phyloP scores from a whole-genome alignment of 2,888 invertebrate species.

The Boloria selene region DNA sequence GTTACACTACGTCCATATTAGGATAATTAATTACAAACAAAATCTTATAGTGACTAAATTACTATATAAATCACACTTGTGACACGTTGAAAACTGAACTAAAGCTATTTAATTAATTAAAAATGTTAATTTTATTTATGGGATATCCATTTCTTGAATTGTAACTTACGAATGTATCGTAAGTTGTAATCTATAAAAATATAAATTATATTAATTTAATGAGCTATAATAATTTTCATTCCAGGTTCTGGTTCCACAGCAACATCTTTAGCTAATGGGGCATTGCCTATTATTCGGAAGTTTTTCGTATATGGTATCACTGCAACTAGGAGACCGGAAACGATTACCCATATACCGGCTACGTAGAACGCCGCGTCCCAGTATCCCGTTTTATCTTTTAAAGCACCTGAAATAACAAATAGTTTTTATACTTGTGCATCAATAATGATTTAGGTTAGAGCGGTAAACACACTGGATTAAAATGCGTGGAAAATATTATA shows the following conservation, averaged over 20 bases:
- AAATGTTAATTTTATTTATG: too few relatives aligned
- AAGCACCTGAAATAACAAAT: constrained; percentile 59
- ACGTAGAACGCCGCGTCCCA: constrained; percentile 92
- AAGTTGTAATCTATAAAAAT: constrained; percentile 4
- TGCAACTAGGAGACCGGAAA: constrained; percentile 87
- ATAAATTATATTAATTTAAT: constrained; percentile 49
- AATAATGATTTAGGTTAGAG: too few relatives aligned
- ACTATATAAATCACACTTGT: constrained; percentile 10
- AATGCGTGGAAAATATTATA: too few relatives aligned
- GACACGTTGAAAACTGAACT: constrained; percentile 1
- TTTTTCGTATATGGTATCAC: constrained; percentile 86
- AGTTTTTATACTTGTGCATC: neutral
- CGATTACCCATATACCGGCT: constrained; percentile 90
- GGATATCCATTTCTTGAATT: constrained; percentile 1
- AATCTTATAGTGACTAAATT: constrained; percentile 2
- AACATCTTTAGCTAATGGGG: constrained; percentile 71
- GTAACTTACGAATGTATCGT: neutral
- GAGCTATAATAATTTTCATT: constrained; percentile 72
- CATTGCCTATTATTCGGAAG: constrained; percentile 81
- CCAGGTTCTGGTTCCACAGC: constrained; percentile 73
- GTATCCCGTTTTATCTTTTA: constrained; percentile 84
- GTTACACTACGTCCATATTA: neutral
- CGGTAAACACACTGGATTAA: too few relatives aligned
- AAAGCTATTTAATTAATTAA: neutral
- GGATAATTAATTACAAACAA: constrained; percentile 4